Percentiles rank a stretch among this genome's conserved stretches.
These are phyloP conservation scores for Calameuta pallipes DNA, from an alignment of 2,888 invertebrate species.

Conservation along the genomic window DNA sequence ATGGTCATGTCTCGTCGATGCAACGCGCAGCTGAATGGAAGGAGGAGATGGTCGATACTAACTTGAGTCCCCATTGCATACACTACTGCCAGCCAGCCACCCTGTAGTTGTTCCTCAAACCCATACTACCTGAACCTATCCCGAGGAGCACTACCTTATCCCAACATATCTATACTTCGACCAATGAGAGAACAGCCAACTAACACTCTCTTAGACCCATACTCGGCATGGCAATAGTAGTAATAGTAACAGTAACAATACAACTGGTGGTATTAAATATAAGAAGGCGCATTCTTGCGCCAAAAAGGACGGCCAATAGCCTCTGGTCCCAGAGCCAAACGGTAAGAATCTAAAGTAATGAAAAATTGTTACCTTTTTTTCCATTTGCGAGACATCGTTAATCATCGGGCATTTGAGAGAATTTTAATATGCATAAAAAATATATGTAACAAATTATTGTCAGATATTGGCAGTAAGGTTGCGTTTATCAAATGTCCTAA, in stretches of 20 bases:
- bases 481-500: background rate
- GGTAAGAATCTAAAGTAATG: background rate
- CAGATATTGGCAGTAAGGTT: conserved; percentile 22
- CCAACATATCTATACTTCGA: too few relatives aligned
- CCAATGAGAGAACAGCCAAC: too few relatives aligned
- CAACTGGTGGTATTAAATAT: background rate
- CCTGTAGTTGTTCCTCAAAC: background rate
- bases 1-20: background rate
- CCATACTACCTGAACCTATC: background rate
- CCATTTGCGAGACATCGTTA: background rate
- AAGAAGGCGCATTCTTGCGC: background rate
- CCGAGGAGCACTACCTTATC: too few relatives aligned
- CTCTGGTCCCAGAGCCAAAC: background rate
- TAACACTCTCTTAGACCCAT: too few relatives aligned
- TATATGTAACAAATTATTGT: background rate
- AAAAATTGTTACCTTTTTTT: background rate
- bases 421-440: background rate
- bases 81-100: conserved; percentile 13
- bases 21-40: conserved; percentile 39
- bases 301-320: background rate
- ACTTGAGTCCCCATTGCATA: conserved; percentile 23
- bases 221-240: too few relatives aligned
- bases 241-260: background rate
- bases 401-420: background rate
- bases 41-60: conserved; percentile 54